These are phyloP conservation scores for Volucella zonaria DNA, from an alignment of 2,888 invertebrate genomes.

Conservation along the genomic window DNA sequence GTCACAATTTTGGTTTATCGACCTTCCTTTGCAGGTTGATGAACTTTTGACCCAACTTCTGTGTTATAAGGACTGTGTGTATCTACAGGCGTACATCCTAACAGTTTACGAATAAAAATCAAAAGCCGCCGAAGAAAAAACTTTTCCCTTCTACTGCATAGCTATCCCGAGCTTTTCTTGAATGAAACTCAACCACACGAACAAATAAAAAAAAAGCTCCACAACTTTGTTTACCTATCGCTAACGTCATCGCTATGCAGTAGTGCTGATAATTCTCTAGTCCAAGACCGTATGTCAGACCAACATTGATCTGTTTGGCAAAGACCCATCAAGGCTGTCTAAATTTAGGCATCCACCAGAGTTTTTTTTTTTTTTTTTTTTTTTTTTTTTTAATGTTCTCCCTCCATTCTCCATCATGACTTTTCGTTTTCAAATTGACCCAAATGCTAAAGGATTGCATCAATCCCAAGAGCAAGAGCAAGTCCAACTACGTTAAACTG, in stretches of 20 bases:
- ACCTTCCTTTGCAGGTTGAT: conserved; percentile 75
- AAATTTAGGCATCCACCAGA: conserved; percentile 51
- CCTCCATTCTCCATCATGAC: conserved; percentile 9
- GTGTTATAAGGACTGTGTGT: conserved; percentile 39
- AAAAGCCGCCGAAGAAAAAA: conserved; percentile 23
- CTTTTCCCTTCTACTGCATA: conserved; percentile 45
- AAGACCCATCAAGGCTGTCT: conserved; percentile 64
- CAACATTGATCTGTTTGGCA: conserved; percentile 48
- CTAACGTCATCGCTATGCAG: conserved; percentile 65
- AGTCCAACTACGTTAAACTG: not conserved
- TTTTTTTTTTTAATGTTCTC: conserved; percentile 8
- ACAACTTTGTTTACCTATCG: conserved; percentile 52
- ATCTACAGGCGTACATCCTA: conserved; percentile 1
- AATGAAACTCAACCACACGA: conserved; percentile 37
- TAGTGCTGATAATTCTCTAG: conserved; percentile 33
- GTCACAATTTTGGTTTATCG: conserved; percentile 75
- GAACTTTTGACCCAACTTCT: conserved; percentile 75
- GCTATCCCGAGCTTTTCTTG: conserved; percentile 64
- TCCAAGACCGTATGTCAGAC: conserved; percentile 46
- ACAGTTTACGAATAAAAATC: conserved; percentile 14
- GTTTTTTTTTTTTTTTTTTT: not conserved
- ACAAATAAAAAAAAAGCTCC: conserved; percentile 51
- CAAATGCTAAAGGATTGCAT: conserved; percentile 22
- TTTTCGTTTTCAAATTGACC: conserved; percentile 41
- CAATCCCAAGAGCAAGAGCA: not conserved